Percentiles rank a stretch among this genome's conserved stretches.
These are phyloP conservation scores for Euschistus heros DNA, from an alignment of 1,140 invertebrate genomes.

Conservation along the genomic window DNA sequence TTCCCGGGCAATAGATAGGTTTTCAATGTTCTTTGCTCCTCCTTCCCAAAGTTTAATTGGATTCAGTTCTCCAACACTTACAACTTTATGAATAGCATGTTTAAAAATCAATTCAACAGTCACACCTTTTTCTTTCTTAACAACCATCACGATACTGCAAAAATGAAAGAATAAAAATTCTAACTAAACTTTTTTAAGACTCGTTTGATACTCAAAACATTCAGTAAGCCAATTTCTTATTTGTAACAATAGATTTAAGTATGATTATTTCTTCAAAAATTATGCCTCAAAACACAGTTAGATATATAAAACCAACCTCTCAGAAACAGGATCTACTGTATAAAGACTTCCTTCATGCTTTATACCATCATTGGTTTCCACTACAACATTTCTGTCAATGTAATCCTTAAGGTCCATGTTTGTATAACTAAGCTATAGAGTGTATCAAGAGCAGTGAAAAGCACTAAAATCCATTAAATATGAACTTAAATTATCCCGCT, in stretches of 20 bases:
- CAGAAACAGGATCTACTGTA: constrained; percentile 6
- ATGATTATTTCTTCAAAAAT: too few species aligned
- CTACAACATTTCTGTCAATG: background rate
- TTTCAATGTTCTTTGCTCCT: background rate
- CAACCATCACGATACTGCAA: background rate
- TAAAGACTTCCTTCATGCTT: constrained; percentile 6
- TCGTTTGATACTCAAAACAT: too few species aligned
- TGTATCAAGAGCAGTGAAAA: too few species aligned
- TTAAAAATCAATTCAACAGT: constrained; percentile 1
- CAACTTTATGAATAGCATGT: background rate
- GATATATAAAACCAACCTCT: constrained; percentile 1
- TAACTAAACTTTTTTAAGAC: too few species aligned
- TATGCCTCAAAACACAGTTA: too few species aligned
- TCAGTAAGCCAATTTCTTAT: too few species aligned
- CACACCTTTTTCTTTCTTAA: background rate
- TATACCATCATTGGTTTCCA: background rate
- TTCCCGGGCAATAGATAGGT: background rate
- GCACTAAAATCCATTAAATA: too few species aligned
- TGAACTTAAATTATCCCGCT: too few species aligned
- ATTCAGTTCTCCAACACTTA: background rate
- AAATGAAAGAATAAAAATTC: background rate
- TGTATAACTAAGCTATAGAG: too few species aligned
- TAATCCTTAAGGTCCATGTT: background rate
- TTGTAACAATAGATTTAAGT: too few species aligned
- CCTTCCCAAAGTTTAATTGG: background rate